A percentile compares a stretch with the other conserved stretches of the same genome.
Evolutionary conservation across 1,140 invertebrate species (phyloP).

Genomic region (Drosophila nebulosa): DNA sequence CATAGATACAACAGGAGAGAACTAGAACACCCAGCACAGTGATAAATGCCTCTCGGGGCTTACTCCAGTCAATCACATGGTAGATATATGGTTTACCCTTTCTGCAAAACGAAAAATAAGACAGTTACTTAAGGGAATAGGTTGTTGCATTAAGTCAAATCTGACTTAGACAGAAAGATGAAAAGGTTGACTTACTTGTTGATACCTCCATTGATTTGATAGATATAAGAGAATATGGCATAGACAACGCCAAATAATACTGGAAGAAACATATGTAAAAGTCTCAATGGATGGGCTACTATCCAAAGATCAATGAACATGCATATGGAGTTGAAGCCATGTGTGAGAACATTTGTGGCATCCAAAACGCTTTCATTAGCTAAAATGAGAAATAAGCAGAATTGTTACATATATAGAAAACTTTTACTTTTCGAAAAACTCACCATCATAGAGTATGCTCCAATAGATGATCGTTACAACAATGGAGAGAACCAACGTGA

Average conservation of each 20-base stretch:
- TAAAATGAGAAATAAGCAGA: slow-evolving; percentile 5
- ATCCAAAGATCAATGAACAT: slow-evolving; percentile 88
- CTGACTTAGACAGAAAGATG: no score
- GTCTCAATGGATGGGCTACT: slow-evolving; percentile 85
- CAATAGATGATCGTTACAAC: slow-evolving; percentile 85
- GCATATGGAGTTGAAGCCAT: slow-evolving; percentile 87
- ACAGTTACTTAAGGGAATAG: no score
- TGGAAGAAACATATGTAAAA: slow-evolving; percentile 88
- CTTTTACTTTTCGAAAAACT: slow-evolving; percentile 12
- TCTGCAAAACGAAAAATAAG: slow-evolving; percentile 69
- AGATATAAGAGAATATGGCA: slow-evolving; percentile 87
- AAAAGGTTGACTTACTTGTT: slow-evolving; percentile 82
- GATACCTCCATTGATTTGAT: slow-evolving; percentile 87
- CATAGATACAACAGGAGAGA: slow-evolving; percentile 81
- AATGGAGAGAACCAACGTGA: slow-evolving; percentile 83
- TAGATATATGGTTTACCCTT: slow-evolving; percentile 86
- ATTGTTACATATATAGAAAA: neutral
- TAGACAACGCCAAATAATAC: slow-evolving; percentile 85
- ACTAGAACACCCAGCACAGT: slow-evolving; percentile 82
- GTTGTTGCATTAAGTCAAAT: neutral
- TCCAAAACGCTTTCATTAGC: slow-evolving; percentile 60
- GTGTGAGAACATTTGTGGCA: slow-evolving; percentile 86
- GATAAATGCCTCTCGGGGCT: slow-evolving; percentile 81
- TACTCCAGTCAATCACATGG: slow-evolving; percentile 86
- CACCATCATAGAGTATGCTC: slow-evolving; percentile 83